Base-by-base conservation (phyloP, 2,888 invertebrate genomes). In the Cristatella mucedo region DNA sequence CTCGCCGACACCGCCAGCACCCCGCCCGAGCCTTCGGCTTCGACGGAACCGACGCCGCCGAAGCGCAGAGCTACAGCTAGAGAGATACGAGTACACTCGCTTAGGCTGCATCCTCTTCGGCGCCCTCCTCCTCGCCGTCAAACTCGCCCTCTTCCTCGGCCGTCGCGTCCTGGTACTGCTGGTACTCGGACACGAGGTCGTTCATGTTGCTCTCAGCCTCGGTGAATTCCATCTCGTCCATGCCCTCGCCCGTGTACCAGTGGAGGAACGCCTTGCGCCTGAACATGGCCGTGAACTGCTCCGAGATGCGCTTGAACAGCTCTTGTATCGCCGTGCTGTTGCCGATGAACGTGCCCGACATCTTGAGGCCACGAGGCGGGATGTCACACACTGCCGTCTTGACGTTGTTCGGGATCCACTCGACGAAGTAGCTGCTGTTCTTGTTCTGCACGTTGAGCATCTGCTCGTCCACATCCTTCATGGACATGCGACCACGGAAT, bases 171-270 rank as follows among this genome's bases (percentile, higher is more conserved):
- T 63, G 61, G 54, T 60, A 63, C 48, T 61, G 60, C 45, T 62
- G 61, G 54, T 65, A 64, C 47, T 64, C 64, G 32, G 61, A 61
- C 26, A 63, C 58, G 49, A 63, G 44, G 53, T 73, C 73, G 80
- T 70, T 86, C 74, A 91, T 84, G 73, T 89, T 89, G 57, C 83
- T 83, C 68, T 91, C 87, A 1, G 91, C 89, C 61, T 91, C 89
- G 41, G 82, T 85, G 71, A 89, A 89, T 70, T 91, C 89, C 83
- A 86, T 81, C 70, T 87, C 86, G 69, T 89, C 87, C 89, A 89
- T 89, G 45, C 89, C 89, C 69, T 91, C 87, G 41, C 87, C 87
- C 16, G 86, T 87, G 72, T 87, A 91, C 87, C 89, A 89, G 74
- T 89, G 87, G 67, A 89, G 75, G 78, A 89, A 89, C 63, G 89